phyloP scores from a whole-genome alignment of 2,113 vertebrate genomes.

The Hemibagrus wyckioides region DNA sequence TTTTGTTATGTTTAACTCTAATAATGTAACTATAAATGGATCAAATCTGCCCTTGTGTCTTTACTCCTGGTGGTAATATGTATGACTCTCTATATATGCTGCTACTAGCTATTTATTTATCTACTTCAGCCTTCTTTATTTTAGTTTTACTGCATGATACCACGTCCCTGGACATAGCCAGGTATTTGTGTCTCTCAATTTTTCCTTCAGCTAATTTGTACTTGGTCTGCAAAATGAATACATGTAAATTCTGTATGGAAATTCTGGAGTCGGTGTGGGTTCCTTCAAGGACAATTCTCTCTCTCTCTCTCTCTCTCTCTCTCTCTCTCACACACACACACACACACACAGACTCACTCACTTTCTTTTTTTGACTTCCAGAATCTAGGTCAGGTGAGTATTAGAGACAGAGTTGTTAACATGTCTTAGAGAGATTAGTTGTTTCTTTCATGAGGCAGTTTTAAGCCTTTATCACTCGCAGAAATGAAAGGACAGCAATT shows the following conservation, averaged over 20 bases:
- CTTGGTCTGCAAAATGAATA: neutral
- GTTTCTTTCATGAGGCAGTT: neutral
- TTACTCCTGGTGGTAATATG: neutral
- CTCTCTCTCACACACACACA: neutral
- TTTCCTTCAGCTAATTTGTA: neutral
- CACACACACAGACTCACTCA: neutral
- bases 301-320: neutral
- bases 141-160: neutral
- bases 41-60: neutral
- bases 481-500: neutral
- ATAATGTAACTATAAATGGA: neutral
- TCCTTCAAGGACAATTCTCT: neutral
- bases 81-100: neutral
- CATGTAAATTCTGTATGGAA: neutral
- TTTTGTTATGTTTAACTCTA: neutral
- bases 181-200: neutral
- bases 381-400: constrained; percentile 25
- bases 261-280: neutral
- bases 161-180: neutral
- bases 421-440: neutral
- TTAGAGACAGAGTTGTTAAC: neutral
- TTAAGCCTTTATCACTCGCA: neutral
- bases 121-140: neutral
- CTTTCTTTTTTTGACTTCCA: neutral
- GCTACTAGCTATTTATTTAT: neutral